A percentile compares a stretch with the other conserved stretches of the same genome.
These are phyloP conservation scores for Clunio marinus DNA, from an alignment of 2,888 invertebrate genomes.

Conservation along the genomic window DNA sequence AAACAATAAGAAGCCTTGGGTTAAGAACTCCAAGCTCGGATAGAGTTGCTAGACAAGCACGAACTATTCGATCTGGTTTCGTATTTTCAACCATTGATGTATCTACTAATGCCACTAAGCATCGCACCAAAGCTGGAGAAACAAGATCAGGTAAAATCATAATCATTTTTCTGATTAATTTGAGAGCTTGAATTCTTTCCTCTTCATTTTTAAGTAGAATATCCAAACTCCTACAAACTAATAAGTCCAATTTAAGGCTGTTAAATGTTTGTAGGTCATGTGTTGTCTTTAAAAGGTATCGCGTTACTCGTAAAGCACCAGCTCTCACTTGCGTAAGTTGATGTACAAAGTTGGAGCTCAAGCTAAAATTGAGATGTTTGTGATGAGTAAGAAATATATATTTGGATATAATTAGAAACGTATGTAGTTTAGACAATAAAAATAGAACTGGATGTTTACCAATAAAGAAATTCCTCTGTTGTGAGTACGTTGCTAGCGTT, in stretches of 20 bases:
- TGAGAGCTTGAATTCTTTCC: slow-evolving; percentile 86
- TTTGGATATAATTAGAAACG: slow-evolving; percentile 28
- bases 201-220: slow-evolving; percentile 85
- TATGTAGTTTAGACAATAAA: slow-evolving; percentile 24
- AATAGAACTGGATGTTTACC: slow-evolving; percentile 55
- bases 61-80: slow-evolving; percentile 65
- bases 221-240: slow-evolving; percentile 82
- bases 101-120: slow-evolving; percentile 76
- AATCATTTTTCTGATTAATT: slow-evolving; percentile 64
- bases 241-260: slow-evolving; percentile 74
- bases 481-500: slow-evolving; percentile 60
- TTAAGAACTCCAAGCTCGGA: slow-evolving; percentile 86
- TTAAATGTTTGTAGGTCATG: slow-evolving; percentile 76
- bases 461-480: slow-evolving; percentile 74
- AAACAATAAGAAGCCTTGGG: slow-evolving; percentile 70
- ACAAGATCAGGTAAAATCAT: slow-evolving; percentile 63
- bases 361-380: slow-evolving; percentile 55
- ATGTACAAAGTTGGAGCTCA: slow-evolving; percentile 78
- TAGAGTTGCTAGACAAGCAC: slow-evolving; percentile 80
- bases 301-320: slow-evolving; percentile 78
- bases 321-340: slow-evolving; percentile 87
- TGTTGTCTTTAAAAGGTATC: slow-evolving; percentile 75
- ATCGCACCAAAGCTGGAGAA: slow-evolving; percentile 71
- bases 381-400: slow-evolving; percentile 19
- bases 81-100: slow-evolving; percentile 68